Evolutionary conservation across 2,888 invertebrate genomes (phyloP).

Genomic region (Polymixis flavicincta): DNA sequence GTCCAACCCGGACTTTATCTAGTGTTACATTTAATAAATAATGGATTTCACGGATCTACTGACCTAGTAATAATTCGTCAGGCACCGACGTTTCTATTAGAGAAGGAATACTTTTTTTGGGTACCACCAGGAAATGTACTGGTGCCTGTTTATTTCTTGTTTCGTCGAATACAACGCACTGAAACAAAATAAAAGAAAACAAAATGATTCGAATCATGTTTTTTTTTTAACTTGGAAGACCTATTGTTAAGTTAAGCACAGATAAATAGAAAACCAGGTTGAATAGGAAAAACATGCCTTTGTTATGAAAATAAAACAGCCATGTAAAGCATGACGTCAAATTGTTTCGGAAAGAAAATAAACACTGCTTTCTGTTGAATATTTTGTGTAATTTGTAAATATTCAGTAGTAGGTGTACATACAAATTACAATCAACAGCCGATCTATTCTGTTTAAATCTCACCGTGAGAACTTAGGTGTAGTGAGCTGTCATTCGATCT

Average conservation of each 20-base stretch:
- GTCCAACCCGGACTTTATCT: too few species aligned
- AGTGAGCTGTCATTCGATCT: too few species aligned
- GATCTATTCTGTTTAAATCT: too few species aligned
- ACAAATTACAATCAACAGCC: too few species aligned
- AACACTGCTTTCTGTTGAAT: background rate
- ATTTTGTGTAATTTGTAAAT: too few species aligned
- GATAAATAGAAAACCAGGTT: background rate
- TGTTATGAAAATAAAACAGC: background rate
- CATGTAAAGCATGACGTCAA: background rate
- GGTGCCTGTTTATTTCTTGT: slow-evolving; percentile 96
- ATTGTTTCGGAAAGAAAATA: background rate
- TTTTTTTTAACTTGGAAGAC: too few species aligned
- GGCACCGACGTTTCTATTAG: slow-evolving; percentile 92
- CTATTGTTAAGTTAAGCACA: background rate
- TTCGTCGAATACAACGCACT: slow-evolving; percentile 97
- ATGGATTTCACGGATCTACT: slow-evolving; percentile 6
- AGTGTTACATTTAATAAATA: background rate
- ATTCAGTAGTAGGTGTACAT: too few species aligned
- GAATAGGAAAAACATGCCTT: background rate
- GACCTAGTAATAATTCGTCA: slow-evolving; percentile 92
- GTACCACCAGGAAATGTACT: slow-evolving; percentile 97
- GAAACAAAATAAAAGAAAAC: slow-evolving; percentile 67
- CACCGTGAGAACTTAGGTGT: too few species aligned
- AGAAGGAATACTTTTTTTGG: slow-evolving; percentile 94
- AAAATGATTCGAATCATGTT: background rate